Evolutionary conservation across 2,888 invertebrate species (phyloP).

Genomic region (Entomobrya multifasciata): DNA sequence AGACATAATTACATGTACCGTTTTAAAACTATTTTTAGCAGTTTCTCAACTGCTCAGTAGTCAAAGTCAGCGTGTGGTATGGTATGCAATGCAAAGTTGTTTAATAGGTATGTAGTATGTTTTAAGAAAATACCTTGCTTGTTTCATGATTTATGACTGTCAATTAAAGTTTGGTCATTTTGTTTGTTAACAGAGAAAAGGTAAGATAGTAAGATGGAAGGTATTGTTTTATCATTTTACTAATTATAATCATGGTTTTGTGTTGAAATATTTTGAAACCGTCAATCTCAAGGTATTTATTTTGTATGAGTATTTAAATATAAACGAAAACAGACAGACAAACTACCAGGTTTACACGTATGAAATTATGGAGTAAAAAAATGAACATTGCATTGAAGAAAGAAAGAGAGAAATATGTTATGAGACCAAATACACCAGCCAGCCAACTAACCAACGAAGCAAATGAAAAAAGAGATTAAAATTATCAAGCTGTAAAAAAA

Average conservation of each 20-base stretch:
- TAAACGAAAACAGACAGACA: not conserved
- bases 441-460: constrained; percentile 14
- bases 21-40: constrained; percentile 37
- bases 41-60: not conserved
- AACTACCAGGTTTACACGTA: constrained; percentile 5
- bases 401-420: not conserved
- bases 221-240: no score
- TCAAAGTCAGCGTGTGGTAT: no score
- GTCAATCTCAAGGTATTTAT: not conserved
- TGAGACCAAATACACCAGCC: not conserved
- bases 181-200: not conserved
- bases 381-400: no score
- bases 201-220: no score
- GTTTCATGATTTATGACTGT: constrained; percentile 44
- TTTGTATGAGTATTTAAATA: not conserved
- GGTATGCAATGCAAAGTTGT: not conserved
- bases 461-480: not conserved
- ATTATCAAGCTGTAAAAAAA: constrained; percentile 11
- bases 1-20: constrained; percentile 9
- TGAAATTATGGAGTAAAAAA: constrained; percentile 39
- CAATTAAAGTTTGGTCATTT: constrained; percentile 21
- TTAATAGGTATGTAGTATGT: not conserved
- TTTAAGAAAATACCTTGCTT: no score
- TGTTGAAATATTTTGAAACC: no score
- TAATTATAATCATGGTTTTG: no score